Conservation (phyloP, 2,113 vertebrate species). For the Epinephelus fuscoguttatus region DNA sequence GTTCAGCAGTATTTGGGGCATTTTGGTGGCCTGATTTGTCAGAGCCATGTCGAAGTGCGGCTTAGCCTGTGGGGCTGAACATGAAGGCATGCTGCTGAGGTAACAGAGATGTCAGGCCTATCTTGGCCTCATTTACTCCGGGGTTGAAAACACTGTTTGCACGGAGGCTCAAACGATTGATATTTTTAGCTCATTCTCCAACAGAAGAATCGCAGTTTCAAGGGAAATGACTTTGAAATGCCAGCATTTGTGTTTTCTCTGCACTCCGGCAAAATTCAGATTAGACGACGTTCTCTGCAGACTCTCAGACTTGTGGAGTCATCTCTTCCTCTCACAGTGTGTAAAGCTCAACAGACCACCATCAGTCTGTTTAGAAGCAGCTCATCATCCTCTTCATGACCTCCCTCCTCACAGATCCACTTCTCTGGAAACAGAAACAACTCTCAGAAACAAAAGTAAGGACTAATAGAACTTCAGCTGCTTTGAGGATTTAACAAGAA, state of each 20-base stretch:
- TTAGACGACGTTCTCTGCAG: not conserved
- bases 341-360: not conserved
- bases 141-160: slow-evolving; percentile 34
- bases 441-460: not conserved
- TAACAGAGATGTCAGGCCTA: slow-evolving; percentile 35
- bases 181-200: slow-evolving; percentile 20
- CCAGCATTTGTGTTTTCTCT: not conserved
- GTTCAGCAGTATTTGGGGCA: slow-evolving; percentile 10
- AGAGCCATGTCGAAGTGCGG: slow-evolving; percentile 18
- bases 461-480: not conserved
- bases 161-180: not conserved
- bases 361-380: not conserved
- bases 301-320: not conserved
- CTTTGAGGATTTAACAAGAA: not conserved
- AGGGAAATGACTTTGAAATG: slow-evolving; percentile 13
- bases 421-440: slow-evolving; percentile 14
- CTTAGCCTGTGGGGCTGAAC: slow-evolving; percentile 35
- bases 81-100: slow-evolving; percentile 39
- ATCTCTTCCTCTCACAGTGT: not conserved
- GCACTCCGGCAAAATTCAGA: not conserved
- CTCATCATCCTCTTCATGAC: slow-evolving; percentile 24
- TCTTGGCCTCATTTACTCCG: slow-evolving; percentile 44
- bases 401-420: not conserved
- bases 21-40: slow-evolving; percentile 47
- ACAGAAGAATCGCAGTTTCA: not conserved